Evolutionary conservation across 2,888 invertebrate genomes (phyloP), one percentile per base, ranked within the genome.

Genomic region (Nomada fucata): DNA sequence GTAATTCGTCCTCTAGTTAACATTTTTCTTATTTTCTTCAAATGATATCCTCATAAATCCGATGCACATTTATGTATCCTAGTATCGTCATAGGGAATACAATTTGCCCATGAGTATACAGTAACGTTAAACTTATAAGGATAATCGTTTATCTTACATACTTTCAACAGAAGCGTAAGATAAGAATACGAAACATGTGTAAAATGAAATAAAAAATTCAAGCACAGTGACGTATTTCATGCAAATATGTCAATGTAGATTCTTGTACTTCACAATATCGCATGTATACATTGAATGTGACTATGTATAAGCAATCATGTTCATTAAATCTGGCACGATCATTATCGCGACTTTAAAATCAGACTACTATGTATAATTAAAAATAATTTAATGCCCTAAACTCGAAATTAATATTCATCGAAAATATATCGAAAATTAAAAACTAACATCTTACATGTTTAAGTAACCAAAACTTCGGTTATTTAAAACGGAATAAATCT

Each of bases 131-230:
- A 90, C 79, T 82, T 87, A 87, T 82, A 90, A 74, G 78, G 84
- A 83, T 75, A 86, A 90, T 77, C 76, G 75, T 89, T 86, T 90
- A 90, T 93, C 93, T 93, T 93, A 93, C 93, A 93, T 93, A 93
- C 93, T 93, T 92, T 92, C 84, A 87, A 91, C 90, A 83, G 83
- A 90, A 74, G 88, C 75, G 86, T 74, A 91, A 87, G 71, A 81
- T 70, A 86, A 89, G 78, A 67, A 79, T 80, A 83, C 55, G 73
- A 80, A 83, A 78, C 71, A 71, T 18, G 63, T 71, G 71, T 67
- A 74, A 79, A 77, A 86, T 73, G 57, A 79, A 83, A 74, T 76
- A 13, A 47, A 74, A 73, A 85, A 84, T 85, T 76, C 47, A 88
- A 86, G 87, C 83, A 83, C 90, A 90, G 92, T 91, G 92, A 90